Evolutionary conservation across 92 coral and sea anemone genomes (phyloP).

Genomic region (Paragorgia papillata): DNA sequence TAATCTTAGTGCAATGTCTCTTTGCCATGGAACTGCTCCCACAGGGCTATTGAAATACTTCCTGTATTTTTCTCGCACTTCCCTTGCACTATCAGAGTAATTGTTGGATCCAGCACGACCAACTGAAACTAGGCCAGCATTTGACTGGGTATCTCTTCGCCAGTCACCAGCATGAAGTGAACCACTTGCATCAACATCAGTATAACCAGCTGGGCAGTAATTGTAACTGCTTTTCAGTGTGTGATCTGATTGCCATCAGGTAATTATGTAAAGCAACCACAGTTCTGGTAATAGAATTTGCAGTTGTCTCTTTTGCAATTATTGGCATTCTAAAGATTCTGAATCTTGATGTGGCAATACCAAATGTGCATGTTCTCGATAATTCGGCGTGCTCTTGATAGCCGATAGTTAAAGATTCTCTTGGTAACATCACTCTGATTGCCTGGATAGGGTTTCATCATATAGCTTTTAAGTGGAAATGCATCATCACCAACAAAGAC

Average conservation of each 20-base stretch:
- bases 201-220: conserved; percentile 25
- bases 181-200: background rate
- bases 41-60: background rate
- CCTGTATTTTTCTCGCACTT: background rate
- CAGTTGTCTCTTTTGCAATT: background rate
- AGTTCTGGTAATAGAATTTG: background rate
- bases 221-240: too few species aligned
- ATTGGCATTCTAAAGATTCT: conserved; percentile 17
- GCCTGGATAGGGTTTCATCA: conserved; percentile 17
- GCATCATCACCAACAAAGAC: conserved; percentile 39
- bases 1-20: background rate
- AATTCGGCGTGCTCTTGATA: conserved; percentile 17
- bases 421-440: background rate
- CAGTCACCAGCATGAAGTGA: conserved; percentile 13
- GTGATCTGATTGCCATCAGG: background rate
- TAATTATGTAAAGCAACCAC: conserved; percentile 19
- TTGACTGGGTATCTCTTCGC: background rate
- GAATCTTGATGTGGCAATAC: background rate
- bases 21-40: background rate
- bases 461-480: conserved; percentile 4
- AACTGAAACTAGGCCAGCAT: background rate
- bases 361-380: conserved; percentile 12
- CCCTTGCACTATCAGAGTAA: conserved; percentile 11
- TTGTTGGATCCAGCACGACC: conserved; percentile 17
- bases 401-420: conserved; percentile 2